Percentiles rank a stretch among this genome's conserved stretches.
These are phyloP conservation scores for Anarhynchus alexandrinus DNA, from an alignment of 2,113 vertebrate species.

Conservation along the genomic window DNA sequence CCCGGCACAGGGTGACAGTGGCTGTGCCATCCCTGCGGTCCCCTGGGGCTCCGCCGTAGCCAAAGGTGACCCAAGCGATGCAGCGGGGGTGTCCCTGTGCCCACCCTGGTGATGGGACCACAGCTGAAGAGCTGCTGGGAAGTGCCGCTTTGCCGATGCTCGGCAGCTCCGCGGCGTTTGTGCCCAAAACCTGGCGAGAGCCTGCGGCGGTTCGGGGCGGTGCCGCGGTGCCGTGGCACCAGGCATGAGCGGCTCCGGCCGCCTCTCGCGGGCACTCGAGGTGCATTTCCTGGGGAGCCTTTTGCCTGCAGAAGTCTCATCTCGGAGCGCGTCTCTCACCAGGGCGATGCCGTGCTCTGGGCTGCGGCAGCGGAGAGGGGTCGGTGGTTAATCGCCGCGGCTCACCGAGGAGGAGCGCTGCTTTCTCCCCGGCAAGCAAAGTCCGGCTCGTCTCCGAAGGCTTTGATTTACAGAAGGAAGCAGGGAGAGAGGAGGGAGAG, in stretches of 20 bases:
- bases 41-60: fast-evolving
- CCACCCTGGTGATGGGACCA: not conserved
- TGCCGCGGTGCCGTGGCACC: fast-evolving
- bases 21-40: not conserved
- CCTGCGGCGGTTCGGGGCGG: fast-evolving
- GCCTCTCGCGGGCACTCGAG: fast-evolving
- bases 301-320: not conserved
- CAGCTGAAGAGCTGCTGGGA: not conserved
- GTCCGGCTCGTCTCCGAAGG: not conserved
- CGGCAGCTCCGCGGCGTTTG: fast-evolving
- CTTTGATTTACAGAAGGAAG: not conserved
- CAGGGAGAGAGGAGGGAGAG: not conserved
- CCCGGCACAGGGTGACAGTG: fast-evolving
- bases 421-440: not conserved
- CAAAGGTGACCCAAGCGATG: fast-evolving
- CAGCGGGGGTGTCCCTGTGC: fast-evolving
- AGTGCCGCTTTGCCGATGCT: fast-evolving
- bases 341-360: not conserved
- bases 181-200: too few relatives aligned
- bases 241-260: fast-evolving
- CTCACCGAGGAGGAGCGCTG: not conserved
- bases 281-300: not conserved
- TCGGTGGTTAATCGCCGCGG: fast-evolving
- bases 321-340: not conserved
- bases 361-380: not conserved